These are phyloP conservation scores for Tarsius wallacei DNA, from an alignment of 2,797 vertebrate species.

Conservation along the genomic window DNA sequence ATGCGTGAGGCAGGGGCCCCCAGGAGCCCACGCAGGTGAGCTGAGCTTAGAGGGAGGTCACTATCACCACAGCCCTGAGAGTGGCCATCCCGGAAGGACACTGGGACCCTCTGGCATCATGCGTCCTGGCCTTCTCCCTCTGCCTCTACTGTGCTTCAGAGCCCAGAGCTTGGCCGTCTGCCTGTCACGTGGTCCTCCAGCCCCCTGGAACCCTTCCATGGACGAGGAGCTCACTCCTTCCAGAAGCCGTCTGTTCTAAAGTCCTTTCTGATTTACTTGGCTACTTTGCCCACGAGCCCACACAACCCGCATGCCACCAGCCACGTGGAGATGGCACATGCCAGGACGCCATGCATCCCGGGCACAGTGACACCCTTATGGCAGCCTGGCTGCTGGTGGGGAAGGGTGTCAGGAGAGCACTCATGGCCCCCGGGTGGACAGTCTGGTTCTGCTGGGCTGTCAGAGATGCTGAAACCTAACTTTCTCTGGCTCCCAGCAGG, in stretches of 20 bases:
- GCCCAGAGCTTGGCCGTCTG: neutral
- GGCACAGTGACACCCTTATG: neutral
- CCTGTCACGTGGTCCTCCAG: neutral
- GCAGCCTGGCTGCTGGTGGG: neutral
- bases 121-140: neutral
- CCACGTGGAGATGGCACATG: constrained; percentile 18
- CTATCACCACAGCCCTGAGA: neutral
- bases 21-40: neutral
- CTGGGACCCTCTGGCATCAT: neutral
- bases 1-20: neutral
- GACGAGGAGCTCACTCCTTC: neutral
- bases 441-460: constrained; percentile 62
- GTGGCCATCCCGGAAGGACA: neutral
- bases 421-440: constrained; percentile 67
- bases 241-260: constrained; percentile 13
- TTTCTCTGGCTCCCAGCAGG: constrained; percentile 64
- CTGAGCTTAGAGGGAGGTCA: neutral
- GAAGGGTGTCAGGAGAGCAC: neutral
- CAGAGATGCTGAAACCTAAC: constrained; percentile 50
- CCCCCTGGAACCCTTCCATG: neutral
- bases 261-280: constrained; percentile 63
- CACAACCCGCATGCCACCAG: constrained; percentile 30
- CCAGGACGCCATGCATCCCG: neutral
- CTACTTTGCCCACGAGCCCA: constrained; percentile 58
- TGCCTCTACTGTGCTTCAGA: neutral